Percentiles rank a stretch among this genome's conserved stretches.
Conservation (phyloP, 53 echinoderm and acorn worm species). For the Pentamera pediparva region DNA sequence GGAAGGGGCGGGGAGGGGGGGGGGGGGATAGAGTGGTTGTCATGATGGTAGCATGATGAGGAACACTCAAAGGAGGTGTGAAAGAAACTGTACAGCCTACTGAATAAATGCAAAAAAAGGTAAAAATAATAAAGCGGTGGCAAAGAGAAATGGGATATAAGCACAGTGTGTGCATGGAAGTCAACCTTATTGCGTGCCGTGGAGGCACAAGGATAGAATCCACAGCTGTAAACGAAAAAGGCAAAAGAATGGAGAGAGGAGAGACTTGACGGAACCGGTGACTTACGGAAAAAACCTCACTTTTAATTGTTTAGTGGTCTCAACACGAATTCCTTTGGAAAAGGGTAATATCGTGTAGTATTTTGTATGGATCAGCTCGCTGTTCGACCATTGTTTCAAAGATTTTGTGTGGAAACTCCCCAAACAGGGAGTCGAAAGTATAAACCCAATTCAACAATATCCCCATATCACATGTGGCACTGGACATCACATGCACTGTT, state of each 20-base stretch:
- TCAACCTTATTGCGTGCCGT: constrained; percentile 29
- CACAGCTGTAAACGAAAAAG: constrained; percentile 35
- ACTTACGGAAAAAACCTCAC: too few relatives aligned
- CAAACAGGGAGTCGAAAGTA: too few relatives aligned
- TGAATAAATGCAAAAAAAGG: constrained; percentile 22
- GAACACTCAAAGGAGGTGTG: constrained; percentile 8
- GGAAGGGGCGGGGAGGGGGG: too few relatives aligned
- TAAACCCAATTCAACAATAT: too few relatives aligned
- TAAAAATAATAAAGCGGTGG: constrained; percentile 2
- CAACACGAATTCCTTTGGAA: too few relatives aligned
- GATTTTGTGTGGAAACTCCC: too few relatives aligned
- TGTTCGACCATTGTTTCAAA: too few relatives aligned
- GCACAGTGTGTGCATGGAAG: constrained; percentile 31
- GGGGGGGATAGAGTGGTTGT: constrained; percentile 7
- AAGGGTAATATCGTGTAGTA: too few relatives aligned
- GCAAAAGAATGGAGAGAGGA: constrained; percentile 38
- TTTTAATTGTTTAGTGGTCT: too few relatives aligned
- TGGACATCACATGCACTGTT: too few relatives aligned
- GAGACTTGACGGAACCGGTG: constrained; percentile 34
- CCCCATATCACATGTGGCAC: too few relatives aligned
- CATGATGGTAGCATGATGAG: constrained; percentile 4
- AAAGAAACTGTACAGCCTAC: constrained; percentile 10
- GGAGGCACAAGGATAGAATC: constrained; percentile 33
- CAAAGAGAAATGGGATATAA: constrained; percentile 16
- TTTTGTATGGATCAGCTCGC: too few relatives aligned